Percentiles rank a stretch among this genome's conserved stretches.
Evolutionary conservation across 2,113 vertebrate genomes (phyloP).

Genomic region (Laticauda laticaudata): DNA sequence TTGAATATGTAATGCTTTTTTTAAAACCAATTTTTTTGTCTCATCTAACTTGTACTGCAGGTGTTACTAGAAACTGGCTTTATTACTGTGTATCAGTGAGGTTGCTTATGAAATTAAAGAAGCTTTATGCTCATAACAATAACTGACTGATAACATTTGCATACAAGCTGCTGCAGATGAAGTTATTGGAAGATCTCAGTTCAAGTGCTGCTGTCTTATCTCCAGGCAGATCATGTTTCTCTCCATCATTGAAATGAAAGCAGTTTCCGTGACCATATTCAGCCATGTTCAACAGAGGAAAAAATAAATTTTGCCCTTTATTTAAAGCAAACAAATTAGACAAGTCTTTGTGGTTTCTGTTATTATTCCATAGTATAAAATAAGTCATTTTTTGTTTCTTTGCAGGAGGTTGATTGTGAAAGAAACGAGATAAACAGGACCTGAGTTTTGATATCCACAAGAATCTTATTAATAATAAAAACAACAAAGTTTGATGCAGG

Average conservation of each 20-base stretch:
- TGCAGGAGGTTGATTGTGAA: not conserved
- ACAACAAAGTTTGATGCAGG: not conserved
- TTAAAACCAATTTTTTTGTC: conserved; percentile 16
- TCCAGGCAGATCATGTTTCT: not conserved
- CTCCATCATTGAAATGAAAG: not conserved
- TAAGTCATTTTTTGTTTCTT: not conserved
- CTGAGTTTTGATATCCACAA: not conserved
- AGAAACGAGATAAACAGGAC: not conserved
- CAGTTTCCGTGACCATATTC: not conserved
- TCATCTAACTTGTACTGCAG: not conserved
- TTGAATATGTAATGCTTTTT: not conserved
- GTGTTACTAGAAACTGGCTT: not conserved
- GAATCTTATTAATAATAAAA: not conserved
- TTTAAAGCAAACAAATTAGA: not conserved
- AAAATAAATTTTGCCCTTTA: not conserved
- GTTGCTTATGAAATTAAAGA: not conserved
- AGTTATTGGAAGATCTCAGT: not conserved
- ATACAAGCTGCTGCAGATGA: not conserved
- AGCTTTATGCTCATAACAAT: not conserved
- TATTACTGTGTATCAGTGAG: conserved; percentile 13
- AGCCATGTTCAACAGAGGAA: not conserved
- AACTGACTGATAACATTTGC: not conserved
- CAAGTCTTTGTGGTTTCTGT: not conserved
- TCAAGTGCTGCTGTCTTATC: not conserved
- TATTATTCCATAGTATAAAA: not conserved